These are phyloP conservation scores for Neogale vison DNA, from an alignment of 2,113 vertebrate genomes.

Conservation along the genomic window DNA sequence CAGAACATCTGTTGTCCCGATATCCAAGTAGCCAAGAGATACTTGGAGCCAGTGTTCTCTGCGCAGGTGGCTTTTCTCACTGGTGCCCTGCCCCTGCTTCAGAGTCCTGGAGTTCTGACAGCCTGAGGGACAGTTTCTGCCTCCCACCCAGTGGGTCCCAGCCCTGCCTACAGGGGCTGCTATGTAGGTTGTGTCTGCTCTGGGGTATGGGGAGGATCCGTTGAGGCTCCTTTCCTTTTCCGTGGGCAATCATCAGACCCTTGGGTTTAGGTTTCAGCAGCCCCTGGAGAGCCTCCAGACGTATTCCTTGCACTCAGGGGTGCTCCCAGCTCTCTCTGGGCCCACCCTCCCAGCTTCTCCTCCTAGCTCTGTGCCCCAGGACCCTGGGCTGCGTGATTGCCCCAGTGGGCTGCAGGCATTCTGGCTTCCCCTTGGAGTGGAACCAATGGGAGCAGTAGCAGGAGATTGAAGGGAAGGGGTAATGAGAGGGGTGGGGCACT, in stretches of 20 bases:
- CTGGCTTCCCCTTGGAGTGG: background rate
- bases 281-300: background rate
- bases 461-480: background rate
- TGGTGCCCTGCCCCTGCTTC: accelerated
- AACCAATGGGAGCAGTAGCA: background rate
- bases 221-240: background rate
- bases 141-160: background rate
- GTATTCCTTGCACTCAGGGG: accelerated
- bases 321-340: background rate
- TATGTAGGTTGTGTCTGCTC: background rate
- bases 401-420: background rate
- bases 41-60: background rate
- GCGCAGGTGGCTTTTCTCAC: background rate
- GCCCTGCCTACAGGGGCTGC: background rate
- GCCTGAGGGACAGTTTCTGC: background rate
- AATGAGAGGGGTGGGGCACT: background rate
- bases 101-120: background rate
- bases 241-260: background rate
- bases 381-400: background rate
- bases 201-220: background rate
- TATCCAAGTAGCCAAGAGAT: background rate
- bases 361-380: background rate
- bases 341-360: background rate
- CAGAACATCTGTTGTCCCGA: background rate
- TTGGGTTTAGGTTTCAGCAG: background rate